Conservation (phyloP, 2,888 invertebrate genomes). For the Campoplex nolae region DNA sequence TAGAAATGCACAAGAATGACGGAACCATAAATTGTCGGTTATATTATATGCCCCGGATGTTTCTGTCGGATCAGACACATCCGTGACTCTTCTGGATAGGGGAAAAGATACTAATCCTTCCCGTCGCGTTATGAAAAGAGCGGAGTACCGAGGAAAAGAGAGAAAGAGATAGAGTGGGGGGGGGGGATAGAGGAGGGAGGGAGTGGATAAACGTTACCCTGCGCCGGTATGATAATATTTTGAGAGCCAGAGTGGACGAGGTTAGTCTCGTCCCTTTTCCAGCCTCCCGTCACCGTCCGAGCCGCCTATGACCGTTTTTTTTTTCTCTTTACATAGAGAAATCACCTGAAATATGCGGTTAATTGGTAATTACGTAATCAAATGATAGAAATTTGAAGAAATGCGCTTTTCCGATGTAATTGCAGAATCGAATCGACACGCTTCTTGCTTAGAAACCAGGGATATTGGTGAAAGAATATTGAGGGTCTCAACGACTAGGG, state of each 20-base stretch:
- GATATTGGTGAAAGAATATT: neutral
- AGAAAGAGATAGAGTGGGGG: constrained; percentile 73
- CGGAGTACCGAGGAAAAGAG: constrained; percentile 69
- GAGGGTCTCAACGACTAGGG: constrained; percentile 29
- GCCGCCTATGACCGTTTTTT: constrained; percentile 13
- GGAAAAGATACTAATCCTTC: constrained; percentile 82
- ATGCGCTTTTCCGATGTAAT: neutral
- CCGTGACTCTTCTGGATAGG: constrained; percentile 67
- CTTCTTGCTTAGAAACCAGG: constrained; percentile 15
- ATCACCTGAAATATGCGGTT: neutral
- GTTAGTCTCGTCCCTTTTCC: constrained; percentile 55
- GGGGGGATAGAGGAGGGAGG: constrained; percentile 53
- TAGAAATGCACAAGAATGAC: constrained; percentile 16
- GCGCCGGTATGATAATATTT: constrained; percentile 83
- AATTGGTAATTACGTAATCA: neutral
- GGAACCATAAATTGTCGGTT: constrained; percentile 39
- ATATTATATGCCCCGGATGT: constrained; percentile 51
- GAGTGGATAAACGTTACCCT: constrained; percentile 82
- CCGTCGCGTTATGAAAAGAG: constrained; percentile 79
- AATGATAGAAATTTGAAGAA: neutral
- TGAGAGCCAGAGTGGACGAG: constrained; percentile 66
- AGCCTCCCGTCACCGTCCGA: constrained; percentile 43
- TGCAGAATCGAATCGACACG: constrained; percentile 3
- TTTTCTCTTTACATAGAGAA: neutral
- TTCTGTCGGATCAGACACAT: constrained; percentile 57